Percentiles rank a stretch among this genome's conserved stretches.
These are phyloP conservation scores for Meloe dianella DNA, from an alignment of 2,888 invertebrate genomes.

Conservation along the genomic window DNA sequence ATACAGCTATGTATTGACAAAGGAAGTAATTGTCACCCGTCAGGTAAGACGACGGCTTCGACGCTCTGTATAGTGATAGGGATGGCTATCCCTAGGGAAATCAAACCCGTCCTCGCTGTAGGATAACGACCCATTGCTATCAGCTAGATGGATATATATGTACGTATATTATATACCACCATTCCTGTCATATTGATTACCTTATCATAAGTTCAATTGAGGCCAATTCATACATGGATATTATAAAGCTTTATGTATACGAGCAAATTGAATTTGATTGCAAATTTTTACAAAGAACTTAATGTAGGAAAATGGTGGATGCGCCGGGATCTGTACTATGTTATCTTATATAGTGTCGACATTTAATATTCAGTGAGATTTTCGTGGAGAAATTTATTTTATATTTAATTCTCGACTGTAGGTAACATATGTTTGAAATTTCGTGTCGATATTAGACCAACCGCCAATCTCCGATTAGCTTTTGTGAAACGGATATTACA, in stretches of 20 bases:
- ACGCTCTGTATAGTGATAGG: neutral
- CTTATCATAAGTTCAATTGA: conserved; percentile 16
- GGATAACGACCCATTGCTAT: conserved; percentile 4
- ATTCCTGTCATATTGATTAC: conserved; percentile 17
- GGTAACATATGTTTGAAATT: neutral
- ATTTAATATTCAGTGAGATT: neutral
- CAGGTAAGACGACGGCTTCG: conserved; percentile 16
- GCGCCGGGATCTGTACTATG: neutral
- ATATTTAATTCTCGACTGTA: neutral
- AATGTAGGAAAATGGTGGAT: neutral
- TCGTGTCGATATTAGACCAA: conserved; percentile 17
- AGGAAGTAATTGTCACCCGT: conserved; percentile 20
- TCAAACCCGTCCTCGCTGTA: conserved; percentile 15
- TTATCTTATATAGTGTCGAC: too few species aligned
- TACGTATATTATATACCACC: conserved; percentile 9
- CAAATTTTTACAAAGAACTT: neutral
- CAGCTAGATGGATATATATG: neutral
- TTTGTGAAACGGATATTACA: conserved; percentile 37
- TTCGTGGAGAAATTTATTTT: neutral
- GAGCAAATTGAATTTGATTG: neutral
- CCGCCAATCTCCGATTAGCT: conserved; percentile 37
- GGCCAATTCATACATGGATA: neutral
- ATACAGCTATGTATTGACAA: conserved; percentile 11
- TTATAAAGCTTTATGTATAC: neutral
- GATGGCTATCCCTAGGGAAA: conserved; percentile 16